phyloP scores from a whole-genome alignment of 2,888 invertebrate genomes.

The Temnothorax rugatulus region DNA sequence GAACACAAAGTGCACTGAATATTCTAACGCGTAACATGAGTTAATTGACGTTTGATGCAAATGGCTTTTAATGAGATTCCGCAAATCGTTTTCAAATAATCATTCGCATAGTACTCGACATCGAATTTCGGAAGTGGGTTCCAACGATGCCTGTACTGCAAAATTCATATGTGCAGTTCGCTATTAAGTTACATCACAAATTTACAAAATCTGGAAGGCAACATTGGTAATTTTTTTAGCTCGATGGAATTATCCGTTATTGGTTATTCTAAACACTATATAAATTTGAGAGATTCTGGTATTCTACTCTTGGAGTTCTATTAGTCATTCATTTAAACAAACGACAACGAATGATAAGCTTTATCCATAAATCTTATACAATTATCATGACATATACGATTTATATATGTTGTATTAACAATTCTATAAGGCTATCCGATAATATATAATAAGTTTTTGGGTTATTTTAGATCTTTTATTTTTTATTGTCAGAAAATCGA shows the following conservation, averaged over 20 bases:
- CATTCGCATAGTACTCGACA: conserved; percentile 39
- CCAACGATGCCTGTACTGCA: conserved; percentile 16
- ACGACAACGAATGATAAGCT: conserved; percentile 1
- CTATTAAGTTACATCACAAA: conserved; percentile 12
- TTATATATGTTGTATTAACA: not conserved
- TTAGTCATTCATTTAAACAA: not conserved
- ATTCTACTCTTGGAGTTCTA: not conserved
- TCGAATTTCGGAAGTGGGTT: conserved; percentile 46
- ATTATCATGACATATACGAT: not conserved
- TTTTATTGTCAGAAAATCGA: not conserved
- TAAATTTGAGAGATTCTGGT: conserved; percentile 3
- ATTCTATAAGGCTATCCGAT: not conserved
- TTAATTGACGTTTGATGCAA: conserved; percentile 48
- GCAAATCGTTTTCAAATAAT: conserved; percentile 50
- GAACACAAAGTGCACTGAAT: conserved; percentile 47
- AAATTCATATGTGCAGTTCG: conserved; percentile 19
- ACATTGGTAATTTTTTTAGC: not conserved
- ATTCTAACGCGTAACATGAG: conserved; percentile 50
- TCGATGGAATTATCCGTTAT: not conserved
- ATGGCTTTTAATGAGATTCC: conserved; percentile 45
- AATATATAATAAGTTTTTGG: not conserved
- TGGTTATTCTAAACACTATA: not conserved
- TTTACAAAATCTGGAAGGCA: not conserved
- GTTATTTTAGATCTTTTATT: not conserved
- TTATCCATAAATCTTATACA: conserved; percentile 11